phyloP scores from a whole-genome alignment of 2,797 vertebrate species.

The Carapus acus region DNA sequence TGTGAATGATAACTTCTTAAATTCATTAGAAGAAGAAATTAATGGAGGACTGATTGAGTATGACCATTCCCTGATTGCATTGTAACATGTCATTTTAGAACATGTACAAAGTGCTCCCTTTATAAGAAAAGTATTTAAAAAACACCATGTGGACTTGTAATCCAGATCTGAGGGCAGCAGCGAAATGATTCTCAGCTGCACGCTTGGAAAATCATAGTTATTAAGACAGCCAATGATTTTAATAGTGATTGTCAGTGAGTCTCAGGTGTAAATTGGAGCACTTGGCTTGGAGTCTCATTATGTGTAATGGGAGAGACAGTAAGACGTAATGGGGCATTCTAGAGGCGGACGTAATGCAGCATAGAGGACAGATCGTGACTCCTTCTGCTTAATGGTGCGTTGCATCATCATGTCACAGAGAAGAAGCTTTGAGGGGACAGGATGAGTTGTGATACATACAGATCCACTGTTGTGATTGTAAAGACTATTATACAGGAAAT shows the following conservation, averaged over 20 bases:
- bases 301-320: conserved; percentile 36
- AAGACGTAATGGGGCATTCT: conserved; percentile 46
- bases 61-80: no score
- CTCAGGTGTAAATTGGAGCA: conserved; percentile 40
- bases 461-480: no score
- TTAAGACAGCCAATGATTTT: conserved; percentile 1
- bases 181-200: neutral
- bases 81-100: no score
- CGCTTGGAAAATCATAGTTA: neutral
- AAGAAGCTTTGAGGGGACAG: conserved; percentile 25
- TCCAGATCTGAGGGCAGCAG: conserved; percentile 10
- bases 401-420: conserved; percentile 35
- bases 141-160: neutral
- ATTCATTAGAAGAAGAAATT: no score
- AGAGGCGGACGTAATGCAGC: conserved; percentile 48
- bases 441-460: conserved; percentile 40
- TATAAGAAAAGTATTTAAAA: neutral
- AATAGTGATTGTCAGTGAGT: conserved; percentile 13
- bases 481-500: no score
- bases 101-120: neutral
- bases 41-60: no score
- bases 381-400: conserved; percentile 50
- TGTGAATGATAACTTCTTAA: no score
- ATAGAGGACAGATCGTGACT: conserved; percentile 45
- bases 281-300: conserved; percentile 30